phyloP scores from a whole-genome alignment of 2,113 vertebrate genomes.

The Galbula dea region DNA sequence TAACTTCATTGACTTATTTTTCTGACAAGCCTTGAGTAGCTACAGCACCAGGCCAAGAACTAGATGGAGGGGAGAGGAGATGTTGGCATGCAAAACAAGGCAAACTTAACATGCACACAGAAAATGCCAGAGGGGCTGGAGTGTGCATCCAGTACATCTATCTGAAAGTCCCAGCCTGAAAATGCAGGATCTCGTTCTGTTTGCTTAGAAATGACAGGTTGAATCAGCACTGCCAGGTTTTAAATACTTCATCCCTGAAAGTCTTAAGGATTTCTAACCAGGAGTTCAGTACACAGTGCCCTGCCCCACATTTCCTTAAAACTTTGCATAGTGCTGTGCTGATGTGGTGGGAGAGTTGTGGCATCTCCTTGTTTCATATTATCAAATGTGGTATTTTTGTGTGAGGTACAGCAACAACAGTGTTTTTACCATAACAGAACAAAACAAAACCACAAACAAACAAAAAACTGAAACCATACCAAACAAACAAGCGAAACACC shows the following conservation, averaged over 20 bases:
- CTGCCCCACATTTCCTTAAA: background rate
- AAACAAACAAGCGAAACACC: no score
- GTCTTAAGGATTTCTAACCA: background rate
- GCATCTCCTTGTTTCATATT: rapidly evolving
- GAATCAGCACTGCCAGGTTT: background rate
- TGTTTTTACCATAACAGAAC: background rate
- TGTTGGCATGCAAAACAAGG: background rate
- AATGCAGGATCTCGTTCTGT: background rate
- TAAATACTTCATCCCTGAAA: background rate
- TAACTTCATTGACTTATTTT: background rate
- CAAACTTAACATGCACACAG: background rate
- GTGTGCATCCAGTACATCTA: background rate
- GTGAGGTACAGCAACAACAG: background rate
- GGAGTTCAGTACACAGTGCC: background rate
- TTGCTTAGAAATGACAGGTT: background rate
- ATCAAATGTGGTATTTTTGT: background rate
- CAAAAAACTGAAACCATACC: no score
- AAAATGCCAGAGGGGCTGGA: background rate
- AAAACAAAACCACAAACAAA: no score
- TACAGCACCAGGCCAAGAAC: background rate
- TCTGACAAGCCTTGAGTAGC: background rate
- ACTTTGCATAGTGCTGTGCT: background rate
- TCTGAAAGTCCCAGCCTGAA: background rate
- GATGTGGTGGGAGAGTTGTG: rapidly evolving
- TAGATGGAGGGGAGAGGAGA: background rate